Evolutionary conservation across 2,113 vertebrate species (phyloP).

Genomic region (Malurus elegans): DNA sequence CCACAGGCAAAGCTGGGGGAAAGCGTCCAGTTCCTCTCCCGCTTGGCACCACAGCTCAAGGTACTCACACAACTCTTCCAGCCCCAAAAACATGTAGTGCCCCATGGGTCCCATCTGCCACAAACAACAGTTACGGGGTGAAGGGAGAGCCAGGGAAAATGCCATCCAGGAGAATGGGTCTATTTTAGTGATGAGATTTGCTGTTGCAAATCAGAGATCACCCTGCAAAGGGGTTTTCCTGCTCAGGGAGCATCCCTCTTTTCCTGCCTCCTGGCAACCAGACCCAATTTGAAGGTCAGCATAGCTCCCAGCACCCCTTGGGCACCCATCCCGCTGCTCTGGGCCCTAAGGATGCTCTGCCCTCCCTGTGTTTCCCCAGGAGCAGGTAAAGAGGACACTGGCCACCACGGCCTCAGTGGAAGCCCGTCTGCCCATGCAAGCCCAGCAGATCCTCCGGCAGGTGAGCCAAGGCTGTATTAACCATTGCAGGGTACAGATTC

Average conservation of each 20-base stretch:
- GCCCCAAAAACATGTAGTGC: accelerated
- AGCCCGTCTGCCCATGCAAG: slow-evolving; percentile 42
- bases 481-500: accelerated
- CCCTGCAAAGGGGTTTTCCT: neutral
- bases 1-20: slow-evolving; percentile 65
- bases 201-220: neutral
- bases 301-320: accelerated
- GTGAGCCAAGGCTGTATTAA: slow-evolving; percentile 38
- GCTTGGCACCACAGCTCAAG: slow-evolving; percentile 52
- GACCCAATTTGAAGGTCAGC: accelerated
- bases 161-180: accelerated
- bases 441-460: slow-evolving; percentile 61
- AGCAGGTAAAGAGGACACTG: neutral
- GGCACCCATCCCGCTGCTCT: neutral
- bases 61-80: neutral
- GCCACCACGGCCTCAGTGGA: neutral
- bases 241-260: neutral
- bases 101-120: neutral
- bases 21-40: slow-evolving; percentile 60
- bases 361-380: neutral
- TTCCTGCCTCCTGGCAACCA: accelerated
- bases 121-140: neutral
- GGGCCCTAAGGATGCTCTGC: neutral
- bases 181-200: neutral
- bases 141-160: neutral